Evolutionary conservation across 2,797 vertebrate genomes (phyloP).

Genomic region (Rhodeus uyekii): DNA sequence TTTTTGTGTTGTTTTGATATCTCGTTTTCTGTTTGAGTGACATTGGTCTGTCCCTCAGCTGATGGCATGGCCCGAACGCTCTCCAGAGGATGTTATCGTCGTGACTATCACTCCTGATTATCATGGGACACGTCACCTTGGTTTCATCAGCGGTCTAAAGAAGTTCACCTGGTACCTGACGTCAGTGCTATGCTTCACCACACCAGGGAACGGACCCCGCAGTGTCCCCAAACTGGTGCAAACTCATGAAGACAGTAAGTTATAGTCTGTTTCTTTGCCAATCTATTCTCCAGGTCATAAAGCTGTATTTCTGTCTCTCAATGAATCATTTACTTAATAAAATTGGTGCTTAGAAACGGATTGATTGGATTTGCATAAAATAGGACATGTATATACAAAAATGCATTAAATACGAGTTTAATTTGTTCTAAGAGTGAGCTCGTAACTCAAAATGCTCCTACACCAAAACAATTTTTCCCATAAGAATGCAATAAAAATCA

Average conservation of each 20-base stretch:
- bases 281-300: neutral
- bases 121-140: slow-evolving; percentile 85
- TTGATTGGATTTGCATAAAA: neutral
- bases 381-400: no score
- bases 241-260: slow-evolving; percentile 94
- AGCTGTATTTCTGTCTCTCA: neutral
- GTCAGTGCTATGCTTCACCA: slow-evolving; percentile 91
- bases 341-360: neutral
- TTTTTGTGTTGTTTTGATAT: no score
- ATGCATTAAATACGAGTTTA: no score
- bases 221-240: slow-evolving; percentile 82
- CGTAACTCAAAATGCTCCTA: no score
- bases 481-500: no score
- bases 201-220: slow-evolving; percentile 88
- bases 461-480: no score
- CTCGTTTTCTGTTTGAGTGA: neutral
- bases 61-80: slow-evolving; percentile 84
- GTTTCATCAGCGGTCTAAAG: slow-evolving; percentile 83
- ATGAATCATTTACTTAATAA: neutral
- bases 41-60: slow-evolving; percentile 70
- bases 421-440: no score
- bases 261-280: neutral
- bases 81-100: slow-evolving; percentile 75
- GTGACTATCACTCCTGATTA: slow-evolving; percentile 93
- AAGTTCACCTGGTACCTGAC: slow-evolving; percentile 90